Evolutionary conservation across 2,888 invertebrate species (phyloP).

Genomic region (Bimastos eiseni): DNA sequence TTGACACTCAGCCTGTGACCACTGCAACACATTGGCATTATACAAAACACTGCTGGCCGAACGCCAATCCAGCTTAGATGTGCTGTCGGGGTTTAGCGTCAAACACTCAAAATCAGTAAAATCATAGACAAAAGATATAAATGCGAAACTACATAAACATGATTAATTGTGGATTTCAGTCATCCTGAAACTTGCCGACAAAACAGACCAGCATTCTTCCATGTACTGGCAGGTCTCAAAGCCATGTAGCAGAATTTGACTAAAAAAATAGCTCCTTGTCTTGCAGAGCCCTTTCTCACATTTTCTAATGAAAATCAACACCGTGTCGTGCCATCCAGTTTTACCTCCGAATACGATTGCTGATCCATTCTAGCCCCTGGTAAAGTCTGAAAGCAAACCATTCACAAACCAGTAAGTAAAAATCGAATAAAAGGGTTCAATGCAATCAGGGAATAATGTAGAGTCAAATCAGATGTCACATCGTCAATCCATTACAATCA

Average conservation of each 20-base stretch:
- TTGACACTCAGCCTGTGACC: not conserved
- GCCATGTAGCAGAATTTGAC: not conserved
- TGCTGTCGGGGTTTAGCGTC: not conserved
- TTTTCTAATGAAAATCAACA: not conserved
- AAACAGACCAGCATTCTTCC: slow-evolving; percentile 16
- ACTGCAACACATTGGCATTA: not conserved
- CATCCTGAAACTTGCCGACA: not conserved
- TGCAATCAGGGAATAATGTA: not conserved
- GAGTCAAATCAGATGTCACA: not conserved
- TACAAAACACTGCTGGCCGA: not conserved
- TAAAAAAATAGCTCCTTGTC: not conserved
- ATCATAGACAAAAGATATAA: slow-evolving; percentile 6
- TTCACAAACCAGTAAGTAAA: slow-evolving; percentile 1
- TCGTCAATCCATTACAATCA: no score
- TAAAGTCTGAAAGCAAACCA: slow-evolving; percentile 55
- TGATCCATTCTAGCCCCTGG: slow-evolving; percentile 64
- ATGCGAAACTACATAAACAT: slow-evolving; percentile 16
- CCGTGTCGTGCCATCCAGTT: not conserved
- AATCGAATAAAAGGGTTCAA: not conserved
- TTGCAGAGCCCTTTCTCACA: not conserved
- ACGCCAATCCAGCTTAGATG: not conserved
- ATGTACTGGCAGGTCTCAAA: not conserved
- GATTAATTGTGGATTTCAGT: slow-evolving; percentile 26
- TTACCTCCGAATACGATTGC: slow-evolving; percentile 55
- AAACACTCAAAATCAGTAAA: not conserved